Evolutionary conservation across 1,140 invertebrate species (phyloP), one percentile per base, ranked within the genome.

Genomic region (Drosophila bocqueti): DNA sequence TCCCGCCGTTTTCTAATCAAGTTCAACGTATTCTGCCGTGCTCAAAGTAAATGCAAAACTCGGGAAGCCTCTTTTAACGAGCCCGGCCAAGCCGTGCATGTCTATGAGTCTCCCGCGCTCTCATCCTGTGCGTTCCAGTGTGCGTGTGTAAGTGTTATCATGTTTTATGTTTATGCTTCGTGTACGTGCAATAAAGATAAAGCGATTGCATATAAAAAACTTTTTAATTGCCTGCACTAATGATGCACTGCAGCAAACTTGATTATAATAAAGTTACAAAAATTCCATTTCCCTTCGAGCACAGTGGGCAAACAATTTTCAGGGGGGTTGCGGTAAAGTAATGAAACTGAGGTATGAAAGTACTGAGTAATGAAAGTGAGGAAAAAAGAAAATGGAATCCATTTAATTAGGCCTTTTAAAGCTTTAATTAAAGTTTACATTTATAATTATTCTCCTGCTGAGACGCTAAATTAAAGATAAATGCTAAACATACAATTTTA

Each of bases 201-300:
- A 90, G 76, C 79, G 85, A 79, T 90, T 90, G 64, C 76, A 60
- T 90, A 90, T 79, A 90, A 90, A 89, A 90, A 89, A 81, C 79
- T 90, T 90, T 90, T 90, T 90, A 90, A 90, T 90, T 90, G 85
- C 85, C 85, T 90, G 85, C 85, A 90, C 85, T 90, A 90, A 90
- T 90, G 85, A 90, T 90, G 85, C 85, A 90, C 75, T 91, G 86
- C 81, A 85, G 80, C 64, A 67, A 85, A 90, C 85, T 82, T 90
- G 85, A 90, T 85, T 85, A 90, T 90, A 85, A 89, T 90, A 78
- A 85, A 82, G 72, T 71, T 80, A 58, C 64, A 62, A 78, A 68
- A 71, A 82, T 77, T 60, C 60, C 72, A 63, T 64, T 63, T 57
- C 47, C 77, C 45, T 72, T 29, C 46, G 7, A 59, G 67, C 29